A percentile compares a stretch with the other conserved stretches of the same genome.
Evolutionary conservation across 2,888 invertebrate genomes (phyloP).

Genomic region (Chrysolina americana): DNA sequence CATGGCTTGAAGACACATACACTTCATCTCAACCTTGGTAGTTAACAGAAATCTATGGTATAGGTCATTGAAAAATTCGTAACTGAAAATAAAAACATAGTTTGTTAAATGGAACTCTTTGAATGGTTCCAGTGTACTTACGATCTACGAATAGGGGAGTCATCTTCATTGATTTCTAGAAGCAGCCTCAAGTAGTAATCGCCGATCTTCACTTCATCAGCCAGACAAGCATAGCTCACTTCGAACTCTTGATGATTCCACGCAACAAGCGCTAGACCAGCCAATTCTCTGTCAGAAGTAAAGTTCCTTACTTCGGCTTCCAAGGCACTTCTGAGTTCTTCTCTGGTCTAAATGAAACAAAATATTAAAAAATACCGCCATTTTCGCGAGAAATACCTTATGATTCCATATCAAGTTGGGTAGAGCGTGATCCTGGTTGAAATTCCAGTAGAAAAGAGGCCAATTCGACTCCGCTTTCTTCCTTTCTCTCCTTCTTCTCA

Average conservation of each 20-base stretch:
- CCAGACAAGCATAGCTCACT: constrained; percentile 92
- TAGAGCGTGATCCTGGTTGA: constrained; percentile 92
- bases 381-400: constrained; percentile 74
- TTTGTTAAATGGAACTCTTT: no score
- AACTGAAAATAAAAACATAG: constrained; percentile 70
- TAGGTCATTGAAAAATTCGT: constrained; percentile 98
- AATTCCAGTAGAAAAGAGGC: constrained; percentile 95
- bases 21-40: constrained; percentile 94
- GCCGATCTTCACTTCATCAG: constrained; percentile 97
- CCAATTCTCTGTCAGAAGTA: constrained; percentile 90
- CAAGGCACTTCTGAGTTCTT: constrained; percentile 92
- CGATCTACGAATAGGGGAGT: constrained; percentile 92
- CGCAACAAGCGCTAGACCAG: constrained; percentile 84
- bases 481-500: constrained; percentile 90
- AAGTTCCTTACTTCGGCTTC: constrained; percentile 95
- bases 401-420: constrained; percentile 99
- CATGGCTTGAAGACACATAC: constrained; percentile 98
- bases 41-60: constrained; percentile 98
- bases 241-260: constrained; percentile 99
- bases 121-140: constrained; percentile 70
- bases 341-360: constrained; percentile 81
- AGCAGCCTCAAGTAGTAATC: constrained; percentile 97
- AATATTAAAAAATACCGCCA: background rate
- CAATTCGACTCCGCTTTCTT: constrained; percentile 92
- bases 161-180: constrained; percentile 91